phyloP scores from a whole-genome alignment of 2,797 vertebrate species.

The Coregonus sp. region DNA sequence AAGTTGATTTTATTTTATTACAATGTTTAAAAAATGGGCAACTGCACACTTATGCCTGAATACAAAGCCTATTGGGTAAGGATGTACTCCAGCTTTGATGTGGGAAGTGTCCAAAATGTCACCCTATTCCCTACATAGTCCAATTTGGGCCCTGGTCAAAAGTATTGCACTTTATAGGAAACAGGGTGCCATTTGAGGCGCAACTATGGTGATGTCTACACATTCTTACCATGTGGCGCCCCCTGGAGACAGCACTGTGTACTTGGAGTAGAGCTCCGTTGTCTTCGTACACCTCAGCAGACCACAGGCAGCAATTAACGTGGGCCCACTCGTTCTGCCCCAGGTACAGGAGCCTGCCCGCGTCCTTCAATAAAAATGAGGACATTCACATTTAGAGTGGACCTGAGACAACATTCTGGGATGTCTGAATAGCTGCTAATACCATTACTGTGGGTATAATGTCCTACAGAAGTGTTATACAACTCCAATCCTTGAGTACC shows the following conservation, averaged over 20 bases:
- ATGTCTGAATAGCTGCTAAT: background rate
- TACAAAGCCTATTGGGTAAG: background rate
- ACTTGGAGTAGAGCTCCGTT: constrained; percentile 87
- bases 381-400: background rate
- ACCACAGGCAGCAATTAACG: constrained; percentile 93
- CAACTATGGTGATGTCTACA: background rate
- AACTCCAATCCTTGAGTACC: too few species aligned
- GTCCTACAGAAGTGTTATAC: too few species aligned
- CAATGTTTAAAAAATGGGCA: background rate
- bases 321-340: constrained; percentile 96
- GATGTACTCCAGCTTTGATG: too few species aligned
- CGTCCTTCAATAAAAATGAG: constrained; percentile 71
- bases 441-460: background rate
- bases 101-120: background rate
- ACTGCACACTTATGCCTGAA: background rate
- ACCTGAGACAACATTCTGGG: background rate
- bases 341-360: constrained; percentile 86
- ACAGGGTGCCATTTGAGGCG: constrained; percentile 11
- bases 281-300: constrained; percentile 91
- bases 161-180: background rate
- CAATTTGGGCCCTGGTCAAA: background rate
- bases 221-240: constrained; percentile 84
- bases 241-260: constrained; percentile 87
- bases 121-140: background rate
- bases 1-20: background rate